Evolutionary conservation across 2,797 vertebrate genomes (phyloP), one percentile per base, ranked within the genome.

Genomic region (Myripristis murdjan): DNA sequence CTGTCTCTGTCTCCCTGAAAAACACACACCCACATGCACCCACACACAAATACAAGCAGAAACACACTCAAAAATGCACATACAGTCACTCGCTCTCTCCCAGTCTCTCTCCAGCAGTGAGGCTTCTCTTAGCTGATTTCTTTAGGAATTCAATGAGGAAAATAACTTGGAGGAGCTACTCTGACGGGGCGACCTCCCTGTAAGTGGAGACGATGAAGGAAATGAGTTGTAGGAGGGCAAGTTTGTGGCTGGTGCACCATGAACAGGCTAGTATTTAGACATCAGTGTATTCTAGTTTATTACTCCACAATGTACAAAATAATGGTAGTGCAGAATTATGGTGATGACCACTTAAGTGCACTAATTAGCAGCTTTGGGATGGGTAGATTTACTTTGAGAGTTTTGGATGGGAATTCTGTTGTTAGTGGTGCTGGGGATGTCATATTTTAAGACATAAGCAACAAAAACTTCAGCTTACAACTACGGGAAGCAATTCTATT

Each of bases 141-240:
- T 37, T 18, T 1, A 10, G 22, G 47, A 53, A 75, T 80, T 76
- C 16, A 35, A 68, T 20, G 43, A 46, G 16, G n/a, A 8, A 46
- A 20, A 6, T 46, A 6, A 20, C 1, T 8, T n/a, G 43, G 43
- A 44, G 16, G 57, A 59, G 47, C 51, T 64, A 56, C 60, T 68
- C 20, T 66, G 20, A 26, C 67, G 14, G 67, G 75, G 64, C 41
- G 61, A 63, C 54, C 28, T 53, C 28, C 22, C 14, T 71, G 69
- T 75, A 75, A 82, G 60, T 9, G 73, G 76, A 83, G 64, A 69
- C 46, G 4, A 15, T 56, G 52, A 60, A 85, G 73, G 64, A 83
- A 81, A 46, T 55, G 46, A 77, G 44, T 1, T 55, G 53, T 18
- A 52, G 51, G 71, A 70, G 73, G 77, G 18, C 46, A 62, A 66